A percentile compares a stretch with the other conserved stretches of the same genome.
phyloP scores from a whole-genome alignment of 2,113 vertebrate species.

The Microtus pennsylvanicus region DNA sequence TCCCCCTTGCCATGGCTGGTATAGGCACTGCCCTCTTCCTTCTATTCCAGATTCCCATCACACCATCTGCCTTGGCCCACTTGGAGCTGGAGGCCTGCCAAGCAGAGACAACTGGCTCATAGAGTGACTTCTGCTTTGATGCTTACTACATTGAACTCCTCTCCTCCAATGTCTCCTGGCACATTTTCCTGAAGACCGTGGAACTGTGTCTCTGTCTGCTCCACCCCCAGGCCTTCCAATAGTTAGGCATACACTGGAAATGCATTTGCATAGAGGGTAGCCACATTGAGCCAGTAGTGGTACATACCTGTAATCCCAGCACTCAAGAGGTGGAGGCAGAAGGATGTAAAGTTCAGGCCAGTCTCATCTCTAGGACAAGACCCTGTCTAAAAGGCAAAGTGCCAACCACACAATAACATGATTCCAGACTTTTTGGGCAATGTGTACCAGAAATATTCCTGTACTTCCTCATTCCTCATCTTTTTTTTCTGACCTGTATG shows the following conservation, averaged over 20 bases:
- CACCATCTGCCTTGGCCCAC: not conserved
- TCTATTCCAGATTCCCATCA: not conserved
- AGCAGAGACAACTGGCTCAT: not conserved
- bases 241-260: not conserved
- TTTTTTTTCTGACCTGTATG: constrained; percentile 9
- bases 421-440: not conserved
- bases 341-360: not conserved
- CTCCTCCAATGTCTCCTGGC: not conserved
- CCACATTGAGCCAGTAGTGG: not conserved
- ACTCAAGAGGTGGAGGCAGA: not conserved
- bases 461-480: not conserved
- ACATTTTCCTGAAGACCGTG: not conserved
- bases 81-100: not conserved
- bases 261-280: not conserved
- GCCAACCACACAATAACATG: not conserved
- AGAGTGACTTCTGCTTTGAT: not conserved
- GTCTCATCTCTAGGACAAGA: not conserved
- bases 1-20: not conserved
- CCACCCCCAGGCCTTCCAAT: not conserved
- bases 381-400: not conserved
- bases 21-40: not conserved
- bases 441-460: not conserved
- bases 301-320: not conserved
- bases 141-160: not conserved
- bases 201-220: not conserved